These are phyloP conservation scores for Drosophila testacea DNA, from an alignment of 2,888 invertebrate genomes.

Conservation along the genomic window DNA sequence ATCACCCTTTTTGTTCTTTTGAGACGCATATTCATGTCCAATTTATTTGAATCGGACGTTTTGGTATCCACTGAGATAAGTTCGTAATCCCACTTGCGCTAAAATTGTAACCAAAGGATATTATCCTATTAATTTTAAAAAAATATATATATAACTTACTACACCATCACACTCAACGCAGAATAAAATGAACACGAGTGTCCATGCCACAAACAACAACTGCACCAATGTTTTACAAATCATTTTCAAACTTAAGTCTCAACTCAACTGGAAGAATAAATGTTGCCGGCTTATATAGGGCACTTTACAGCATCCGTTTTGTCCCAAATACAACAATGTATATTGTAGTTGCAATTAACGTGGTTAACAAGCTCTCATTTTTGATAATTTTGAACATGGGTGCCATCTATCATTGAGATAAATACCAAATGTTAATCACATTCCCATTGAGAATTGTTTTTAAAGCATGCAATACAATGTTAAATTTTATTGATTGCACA, in stretches of 20 bases:
- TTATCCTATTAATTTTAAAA: too few relatives aligned
- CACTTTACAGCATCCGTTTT: neutral
- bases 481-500: neutral
- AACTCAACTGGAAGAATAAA: neutral
- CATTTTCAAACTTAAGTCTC: conserved; percentile 15
- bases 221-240: neutral
- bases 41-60: neutral
- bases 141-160: too few relatives aligned
- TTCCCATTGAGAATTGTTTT: neutral
- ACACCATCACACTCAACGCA: conserved; percentile 9
- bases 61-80: conserved; percentile 15
- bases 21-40: neutral
- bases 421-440: neutral
- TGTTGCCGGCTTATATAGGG: neutral
- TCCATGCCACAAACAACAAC: too few relatives aligned
- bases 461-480: neutral
- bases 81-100: conserved; percentile 65
- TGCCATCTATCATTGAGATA: conserved; percentile 1
- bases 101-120: neutral
- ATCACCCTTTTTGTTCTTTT: conserved; percentile 29
- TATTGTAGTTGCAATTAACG: neutral
- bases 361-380: conserved; percentile 12
- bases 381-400: neutral
- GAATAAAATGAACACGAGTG: neutral
- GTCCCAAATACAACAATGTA: neutral